Evolutionary conservation across 2,888 invertebrate species (phyloP).

Genomic region (Pharmacophagus antenor): DNA sequence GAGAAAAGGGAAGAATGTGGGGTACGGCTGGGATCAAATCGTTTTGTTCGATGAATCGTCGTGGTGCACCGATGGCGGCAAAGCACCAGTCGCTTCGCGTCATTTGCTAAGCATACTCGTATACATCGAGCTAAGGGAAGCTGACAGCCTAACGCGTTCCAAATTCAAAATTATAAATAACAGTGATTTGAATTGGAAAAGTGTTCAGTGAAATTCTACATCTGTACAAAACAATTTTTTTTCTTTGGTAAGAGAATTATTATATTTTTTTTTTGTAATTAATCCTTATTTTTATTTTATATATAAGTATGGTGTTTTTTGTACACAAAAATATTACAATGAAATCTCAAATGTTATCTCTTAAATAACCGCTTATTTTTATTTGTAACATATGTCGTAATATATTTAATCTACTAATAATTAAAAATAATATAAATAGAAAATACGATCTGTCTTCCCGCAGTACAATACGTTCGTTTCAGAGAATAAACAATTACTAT

Average conservation of each 20-base stretch:
- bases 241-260: slow-evolving; percentile 56
- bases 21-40: slow-evolving; percentile 42
- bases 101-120: slow-evolving; percentile 57
- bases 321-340: too few relatives aligned
- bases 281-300: too few relatives aligned
- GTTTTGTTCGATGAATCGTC: slow-evolving; percentile 56
- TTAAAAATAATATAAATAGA: too few relatives aligned
- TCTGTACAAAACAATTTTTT: slow-evolving; percentile 34
- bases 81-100: slow-evolving; percentile 61
- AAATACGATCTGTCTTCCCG: too few relatives aligned
- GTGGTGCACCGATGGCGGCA: slow-evolving; percentile 51
- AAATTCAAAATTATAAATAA: slow-evolving; percentile 47
- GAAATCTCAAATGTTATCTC: too few relatives aligned
- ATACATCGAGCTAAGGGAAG: slow-evolving; percentile 40
- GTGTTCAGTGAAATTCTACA: slow-evolving; percentile 39
- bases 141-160: slow-evolving; percentile 40
- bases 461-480: too few relatives aligned
- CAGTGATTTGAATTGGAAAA: slow-evolving; percentile 44
- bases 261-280: slow-evolving; percentile 30
- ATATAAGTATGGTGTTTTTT: too few relatives aligned
- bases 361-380: too few relatives aligned
- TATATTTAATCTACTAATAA: too few relatives aligned
- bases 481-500: too few relatives aligned
- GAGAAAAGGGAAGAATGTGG: slow-evolving; percentile 43
- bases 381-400: too few relatives aligned